Percentiles rank a stretch among this genome's conserved stretches.
Evolutionary conservation across 2,888 invertebrate genomes (phyloP).

Genomic region (Brachylomia viminalis): DNA sequence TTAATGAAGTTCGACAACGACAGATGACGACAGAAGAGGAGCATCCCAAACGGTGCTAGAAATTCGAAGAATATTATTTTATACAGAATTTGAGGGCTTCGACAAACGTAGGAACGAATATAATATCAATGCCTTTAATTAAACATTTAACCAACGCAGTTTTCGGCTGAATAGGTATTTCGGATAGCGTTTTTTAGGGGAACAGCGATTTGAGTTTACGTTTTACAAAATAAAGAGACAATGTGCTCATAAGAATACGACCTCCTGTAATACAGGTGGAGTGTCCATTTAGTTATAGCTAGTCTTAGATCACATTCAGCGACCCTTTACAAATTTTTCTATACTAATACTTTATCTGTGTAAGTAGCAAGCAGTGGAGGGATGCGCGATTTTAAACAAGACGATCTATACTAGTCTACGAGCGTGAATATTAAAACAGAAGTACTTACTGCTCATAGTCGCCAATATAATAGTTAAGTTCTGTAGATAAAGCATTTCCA

Average conservation of each 20-base stretch:
- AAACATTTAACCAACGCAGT: neutral
- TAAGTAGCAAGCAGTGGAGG: neutral
- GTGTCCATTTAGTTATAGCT: neutral
- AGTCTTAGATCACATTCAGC: neutral
- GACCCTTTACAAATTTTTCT: neutral
- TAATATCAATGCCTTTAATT: neutral
- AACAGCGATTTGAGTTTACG: neutral
- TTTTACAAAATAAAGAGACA: neutral
- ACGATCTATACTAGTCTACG: neutral
- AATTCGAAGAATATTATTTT: neutral
- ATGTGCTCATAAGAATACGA: neutral
- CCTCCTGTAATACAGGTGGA: neutral
- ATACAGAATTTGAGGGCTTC: neutral
- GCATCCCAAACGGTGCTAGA: neutral
- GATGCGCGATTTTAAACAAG: neutral
- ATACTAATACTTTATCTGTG: neutral
- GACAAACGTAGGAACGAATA: neutral
- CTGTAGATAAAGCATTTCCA: constrained; percentile 76
- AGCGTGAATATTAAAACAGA: constrained; percentile 1
- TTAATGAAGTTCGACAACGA: neutral
- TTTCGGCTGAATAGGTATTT: neutral
- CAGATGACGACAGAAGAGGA: neutral
- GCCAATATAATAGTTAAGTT: constrained; percentile 80
- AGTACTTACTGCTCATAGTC: constrained; percentile 78
- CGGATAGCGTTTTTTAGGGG: neutral